Evolutionary conservation across 1,140 invertebrate species (phyloP), one percentile per base, ranked within the genome.

Genomic region (Drosophila pachea): DNA sequence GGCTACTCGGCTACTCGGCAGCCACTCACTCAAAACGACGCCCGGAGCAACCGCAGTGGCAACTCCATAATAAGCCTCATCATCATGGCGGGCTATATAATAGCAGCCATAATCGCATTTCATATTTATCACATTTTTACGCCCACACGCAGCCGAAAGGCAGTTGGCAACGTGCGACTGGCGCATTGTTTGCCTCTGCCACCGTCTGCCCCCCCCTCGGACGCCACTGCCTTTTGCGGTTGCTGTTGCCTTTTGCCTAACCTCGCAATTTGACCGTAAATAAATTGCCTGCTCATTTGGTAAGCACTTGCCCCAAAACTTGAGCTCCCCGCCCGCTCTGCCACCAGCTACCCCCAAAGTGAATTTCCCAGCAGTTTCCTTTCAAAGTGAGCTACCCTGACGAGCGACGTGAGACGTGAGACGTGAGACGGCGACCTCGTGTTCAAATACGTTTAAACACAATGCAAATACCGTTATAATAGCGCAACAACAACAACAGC

Each of bases 51-150:
- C 81, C 81, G 56, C 78, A 79, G 74, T 66, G 76, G 62, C 79
- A 81, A 84, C 76, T 86, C 68, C 76, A 81, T 84, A 84, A 84
- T 84, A 84, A 84, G 81, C 81, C 81, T 74, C 81, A 84, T 84
- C 78, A 76, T 72, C 78, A 76, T 72, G 55, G 43, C 58, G 59
- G 56, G 67, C 70, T 68, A 77, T 72, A 86, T 86, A 86, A 86
- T 86, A 76, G 74, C 74, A 54, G 81, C 76, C 81, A 88, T 88
- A 88, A 88, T 88, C 86, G 74, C 86, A 88, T 88, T 88, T 88
- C 78, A 88, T 86, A 86, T 88, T 88, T 88, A 88, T 88, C 86
- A 88, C 86, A 88, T 88, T 88, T 84, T 75, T 83, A 83, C 79
- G 81, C 81, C 81, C 81, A 86, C 81, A 64, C 48, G 53, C 65